A percentile compares a stretch with the other conserved stretches of the same genome.
Conservation (phyloP, 2,797 vertebrate species). For the Phataginus tricuspis region DNA sequence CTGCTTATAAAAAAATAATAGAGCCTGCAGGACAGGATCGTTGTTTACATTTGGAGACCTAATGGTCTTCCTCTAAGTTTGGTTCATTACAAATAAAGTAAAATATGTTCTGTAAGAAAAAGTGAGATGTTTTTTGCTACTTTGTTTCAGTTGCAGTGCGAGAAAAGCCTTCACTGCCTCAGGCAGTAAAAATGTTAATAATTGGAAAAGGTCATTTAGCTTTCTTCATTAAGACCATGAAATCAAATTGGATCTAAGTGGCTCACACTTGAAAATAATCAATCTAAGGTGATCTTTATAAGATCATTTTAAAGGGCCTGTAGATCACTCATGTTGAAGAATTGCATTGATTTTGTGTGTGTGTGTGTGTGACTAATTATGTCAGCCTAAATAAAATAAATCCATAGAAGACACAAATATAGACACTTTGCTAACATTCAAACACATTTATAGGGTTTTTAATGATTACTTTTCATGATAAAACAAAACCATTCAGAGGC, state of each 20-base stretch:
- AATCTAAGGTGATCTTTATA: conserved; percentile 12
- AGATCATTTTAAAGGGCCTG: not conserved
- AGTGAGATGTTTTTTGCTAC: not conserved
- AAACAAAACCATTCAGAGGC: not conserved
- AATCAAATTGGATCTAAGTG: conserved; percentile 48
- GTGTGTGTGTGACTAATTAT: not conserved
- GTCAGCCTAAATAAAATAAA: conserved; percentile 31
- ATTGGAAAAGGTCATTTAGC: conserved; percentile 38
- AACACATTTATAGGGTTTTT: not conserved
- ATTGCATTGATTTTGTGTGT: not conserved
- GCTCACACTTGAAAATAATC: conserved; percentile 21
- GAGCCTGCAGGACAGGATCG: not conserved
- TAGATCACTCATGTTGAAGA: not conserved
- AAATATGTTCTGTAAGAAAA: not conserved
- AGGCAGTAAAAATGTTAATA: conserved; percentile 17
- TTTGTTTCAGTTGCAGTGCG: not conserved
- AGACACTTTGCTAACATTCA: not conserved
- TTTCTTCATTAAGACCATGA: conserved; percentile 56
- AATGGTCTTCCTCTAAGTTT: not conserved
- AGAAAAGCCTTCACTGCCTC: not conserved
- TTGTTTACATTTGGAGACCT: not conserved
- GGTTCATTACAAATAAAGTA: conserved; percentile 10
- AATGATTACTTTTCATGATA: not conserved
- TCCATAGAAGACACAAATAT: not conserved
- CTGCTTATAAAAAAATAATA: not conserved